Evolutionary conservation across 2,888 invertebrate genomes (phyloP), one percentile per base, ranked within the genome.

Genomic region (Hedya salicella): DNA sequence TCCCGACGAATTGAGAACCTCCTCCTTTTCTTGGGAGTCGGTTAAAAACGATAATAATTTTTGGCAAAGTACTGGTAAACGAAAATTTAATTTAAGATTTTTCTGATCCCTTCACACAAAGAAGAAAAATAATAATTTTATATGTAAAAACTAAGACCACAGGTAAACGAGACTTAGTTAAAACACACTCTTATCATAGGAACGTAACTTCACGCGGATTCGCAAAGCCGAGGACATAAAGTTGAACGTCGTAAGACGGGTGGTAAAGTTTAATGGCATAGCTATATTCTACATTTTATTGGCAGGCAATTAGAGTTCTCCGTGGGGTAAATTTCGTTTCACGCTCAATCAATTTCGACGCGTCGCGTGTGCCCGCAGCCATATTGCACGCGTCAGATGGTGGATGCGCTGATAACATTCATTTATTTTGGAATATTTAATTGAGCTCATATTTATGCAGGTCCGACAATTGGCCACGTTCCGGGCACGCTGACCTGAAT

Each of bases 321-420:
- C 83, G 76, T 46, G 90, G 91, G 92, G 91, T 92, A 91, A 88
- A 92, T 92, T 86, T 91, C 75, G 88, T 91, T 92, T 90, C 89
- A 92, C 90, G 91, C 87, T 91, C 91, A 91, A 91, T 92, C 90
- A 89, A 90, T 87, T 91, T 87, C 83, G 80, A 89, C 91, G 89
- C 89, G 71, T 62, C 68, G 61, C 67, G 86, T 84, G 89, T 82
- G 78, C 89, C 90, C 90, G 88, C 86, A 89, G 88, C 89, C 91
- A 92, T 91, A 91, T 90, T 91, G 91, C 90, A 89, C 91, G 88
- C 91, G 91, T 89, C 91, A 91, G 85, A 88, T 91, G 91, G 86
- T 81, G 73, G 83, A 87, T 82, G 85, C 73, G 70, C 73, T 76
- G 82, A 81, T 85, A 80, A 78, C 75, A 79, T 70, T 76, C 75